Evolutionary conservation across 2,113 vertebrate genomes (phyloP), one percentile per base, ranked within the genome.

Genomic region (Perccottus glenii): DNA sequence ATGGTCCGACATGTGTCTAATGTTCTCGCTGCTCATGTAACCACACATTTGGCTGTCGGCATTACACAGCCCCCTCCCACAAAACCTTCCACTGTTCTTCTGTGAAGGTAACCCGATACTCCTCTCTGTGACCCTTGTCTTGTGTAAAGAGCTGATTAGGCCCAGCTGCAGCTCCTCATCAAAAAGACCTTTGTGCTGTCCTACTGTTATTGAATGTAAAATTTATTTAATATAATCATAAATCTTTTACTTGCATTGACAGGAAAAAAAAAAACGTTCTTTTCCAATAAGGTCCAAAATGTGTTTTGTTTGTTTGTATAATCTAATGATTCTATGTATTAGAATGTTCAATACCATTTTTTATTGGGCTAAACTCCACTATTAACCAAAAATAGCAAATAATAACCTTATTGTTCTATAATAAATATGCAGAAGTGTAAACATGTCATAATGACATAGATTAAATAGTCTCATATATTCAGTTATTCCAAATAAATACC

Each of bases 121-220:
- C 75, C 85, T 88, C 89, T 71, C 83, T 78, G 83, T 88, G 90
- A 92, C 90, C 92, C 85, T 60, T 81, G 60, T 78, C 77, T 84
- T 89, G 86, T 84, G 3, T 68, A 60, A 84, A 90, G 88, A 90
- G 80, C 87, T 90, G 90, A 92, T 93, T 86, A 90, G 78, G 49
- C 80, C 84, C 84, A 91, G 90, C 89, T 89, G 90, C 80, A 87
- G 86, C 73, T 86, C 78, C 80, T 88, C 56, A 11, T n/a, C n/a
- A n/a, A n/a, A n/a, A n/a, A n/a, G n/a, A n/a, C n/a, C 19, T 27
- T 27, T 27, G 19, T 27, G 19, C 19, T 27, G 19, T 27, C 19
- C 19, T 27, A 27, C 19, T 27, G 19, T 1, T 27, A 27, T 27
- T 27, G 19, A 27, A 27, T 27, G 19, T 27, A 2, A 27, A 27